Percentiles rank a stretch among this genome's conserved stretches.
Conservation (phyloP, 1,140 invertebrate species). For the Harlomillsia oculata region DNA sequence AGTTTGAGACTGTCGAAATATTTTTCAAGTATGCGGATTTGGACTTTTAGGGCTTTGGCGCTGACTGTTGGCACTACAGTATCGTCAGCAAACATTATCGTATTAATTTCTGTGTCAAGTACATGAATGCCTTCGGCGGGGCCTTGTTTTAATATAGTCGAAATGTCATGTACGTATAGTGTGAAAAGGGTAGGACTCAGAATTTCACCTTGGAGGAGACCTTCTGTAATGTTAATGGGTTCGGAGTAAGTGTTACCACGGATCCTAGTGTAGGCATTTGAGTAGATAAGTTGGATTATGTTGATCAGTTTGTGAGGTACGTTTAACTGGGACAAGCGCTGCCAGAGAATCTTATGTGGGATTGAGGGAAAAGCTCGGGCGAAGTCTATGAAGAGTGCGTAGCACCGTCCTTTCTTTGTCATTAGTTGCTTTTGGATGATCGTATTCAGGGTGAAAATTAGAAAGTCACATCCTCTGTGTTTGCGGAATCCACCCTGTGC, state of each 20-base stretch:
- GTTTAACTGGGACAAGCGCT: conserved; percentile 1
- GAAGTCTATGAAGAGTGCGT: conserved; percentile 18
- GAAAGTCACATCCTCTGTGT: conserved; percentile 8
- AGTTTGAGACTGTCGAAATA: conserved; percentile 28
- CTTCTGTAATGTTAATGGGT: conserved; percentile 11
- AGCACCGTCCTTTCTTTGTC: not conserved
- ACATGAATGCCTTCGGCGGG: not conserved
- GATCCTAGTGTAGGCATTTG: conserved; percentile 2
- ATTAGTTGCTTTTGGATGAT: conserved; percentile 21
- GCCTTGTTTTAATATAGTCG: too few species aligned
- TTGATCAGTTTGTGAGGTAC: conserved; percentile 9
- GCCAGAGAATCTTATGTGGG: conserved; percentile 9
- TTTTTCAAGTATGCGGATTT: conserved; percentile 6
- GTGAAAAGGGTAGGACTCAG: conserved; percentile 4
- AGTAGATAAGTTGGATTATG: conserved; percentile 14
- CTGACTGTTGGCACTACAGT: not conserved
- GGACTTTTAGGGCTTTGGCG: not conserved
- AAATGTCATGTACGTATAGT: conserved; percentile 7
- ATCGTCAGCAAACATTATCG: conserved; percentile 14
- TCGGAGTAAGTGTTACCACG: not conserved
- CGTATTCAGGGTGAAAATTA: conserved; percentile 27
- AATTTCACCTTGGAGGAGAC: conserved; percentile 11
- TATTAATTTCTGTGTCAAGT: not conserved
- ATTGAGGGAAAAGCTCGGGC: conserved; percentile 16
- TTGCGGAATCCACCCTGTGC: conserved; percentile 15